Base-by-base conservation (phyloP, 2,888 invertebrate genomes). In the Halictus ligatus region DNA sequence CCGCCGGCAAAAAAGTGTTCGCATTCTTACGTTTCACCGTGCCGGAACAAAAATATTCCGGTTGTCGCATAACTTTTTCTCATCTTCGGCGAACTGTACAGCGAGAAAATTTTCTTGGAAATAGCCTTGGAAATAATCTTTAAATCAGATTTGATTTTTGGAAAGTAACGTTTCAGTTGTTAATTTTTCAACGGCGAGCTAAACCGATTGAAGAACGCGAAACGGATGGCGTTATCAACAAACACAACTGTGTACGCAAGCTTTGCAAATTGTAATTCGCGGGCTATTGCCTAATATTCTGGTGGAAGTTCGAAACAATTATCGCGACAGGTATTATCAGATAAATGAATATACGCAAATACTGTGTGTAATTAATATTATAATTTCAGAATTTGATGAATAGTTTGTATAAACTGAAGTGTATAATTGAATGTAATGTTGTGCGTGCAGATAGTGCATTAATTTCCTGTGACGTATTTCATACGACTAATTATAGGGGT, bases 401-500 rank as follows among this genome's bases (percentile, higher is more conserved):
- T 64, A 64, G 64, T 29, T 29, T 64, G 64, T 29, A 35, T 8
- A 35, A 29, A 18, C 7, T 0, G 64, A 15, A 8, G 15, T 64
- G 64, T 29, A 64, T 64, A 64, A 64, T 64, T 18, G 64, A 64
- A 64, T 15, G 64, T 35, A 64, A 64, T 64, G 64, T 29, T 64
- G 29, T 25, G 64, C n/a, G n/a, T 18, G 18, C 64, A 15, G 64
- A 64, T 64, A 64, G 29, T 64, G 18, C 18, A 64, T 64, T 64
- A 64, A 64, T 64, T 64, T 64, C 29, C 64, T 29, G 1, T 18
- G 64, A 64, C 64, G 29, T 64, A 18, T 64, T 64, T 25, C 29
- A 29, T 18, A 29, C 64, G 64, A 64, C 64, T 64, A 64, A 64
- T 64, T 64, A 64, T 64, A 64, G 29, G 29, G 64, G 64, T 64